Evolutionary conservation across 2,888 invertebrate species (phyloP).

Genomic region (Keiferia lycopersicella): DNA sequence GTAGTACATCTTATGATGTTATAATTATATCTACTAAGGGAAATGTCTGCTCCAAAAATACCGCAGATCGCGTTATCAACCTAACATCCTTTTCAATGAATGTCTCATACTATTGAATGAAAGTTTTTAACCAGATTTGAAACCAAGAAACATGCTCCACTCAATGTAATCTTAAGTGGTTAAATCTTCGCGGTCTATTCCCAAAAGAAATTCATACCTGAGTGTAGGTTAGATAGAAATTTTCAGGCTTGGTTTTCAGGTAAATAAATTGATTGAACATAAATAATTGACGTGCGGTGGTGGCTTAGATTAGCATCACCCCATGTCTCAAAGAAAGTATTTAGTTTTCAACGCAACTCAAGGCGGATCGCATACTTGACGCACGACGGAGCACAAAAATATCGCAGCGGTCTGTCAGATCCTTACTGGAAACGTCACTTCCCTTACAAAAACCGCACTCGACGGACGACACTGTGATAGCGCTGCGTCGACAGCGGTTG

Average conservation of each 20-base stretch:
- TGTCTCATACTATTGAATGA: not conserved
- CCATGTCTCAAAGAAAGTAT: no score
- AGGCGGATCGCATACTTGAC: no score
- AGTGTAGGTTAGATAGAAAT: constrained; percentile 25
- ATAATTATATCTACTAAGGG: not conserved
- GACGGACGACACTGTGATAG: no score
- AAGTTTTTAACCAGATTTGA: not conserved
- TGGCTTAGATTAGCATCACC: no score
- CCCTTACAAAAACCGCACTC: no score
- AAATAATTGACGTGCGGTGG: no score
- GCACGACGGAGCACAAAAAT: no score
- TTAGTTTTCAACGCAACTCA: no score
- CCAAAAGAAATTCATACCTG: constrained; percentile 28
- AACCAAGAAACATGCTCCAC: constrained; percentile 4
- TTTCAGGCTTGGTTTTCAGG: not conserved
- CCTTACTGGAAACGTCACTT: no score
- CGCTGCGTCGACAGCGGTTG: no score
- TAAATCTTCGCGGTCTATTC: constrained; percentile 19
- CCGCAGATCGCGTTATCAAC: not conserved
- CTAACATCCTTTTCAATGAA: not conserved
- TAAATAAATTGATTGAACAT: not conserved
- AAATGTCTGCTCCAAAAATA: not conserved
- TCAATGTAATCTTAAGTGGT: constrained; percentile 25
- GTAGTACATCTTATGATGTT: no score
- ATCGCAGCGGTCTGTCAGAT: no score